phyloP scores from a whole-genome alignment of 1,140 invertebrate genomes.

The Apis cerana region DNA sequence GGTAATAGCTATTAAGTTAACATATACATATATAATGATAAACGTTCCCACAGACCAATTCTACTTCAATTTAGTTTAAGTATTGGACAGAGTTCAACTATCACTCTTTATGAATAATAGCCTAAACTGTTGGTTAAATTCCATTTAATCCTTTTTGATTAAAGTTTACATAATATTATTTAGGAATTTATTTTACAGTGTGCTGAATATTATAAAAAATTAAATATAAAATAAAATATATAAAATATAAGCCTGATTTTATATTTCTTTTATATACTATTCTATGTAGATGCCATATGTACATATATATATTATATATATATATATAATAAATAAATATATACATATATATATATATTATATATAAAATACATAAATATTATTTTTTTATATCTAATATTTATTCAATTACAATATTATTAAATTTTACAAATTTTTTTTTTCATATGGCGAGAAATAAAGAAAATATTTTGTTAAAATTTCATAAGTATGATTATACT shows the following conservation, averaged over 20 bases:
- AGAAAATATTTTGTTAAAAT: background rate
- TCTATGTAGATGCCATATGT: no score
- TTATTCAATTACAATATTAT: background rate
- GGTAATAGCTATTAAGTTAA: background rate
- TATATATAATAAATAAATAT: no score
- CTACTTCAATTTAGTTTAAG: conserved; percentile 39
- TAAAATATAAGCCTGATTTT: background rate
- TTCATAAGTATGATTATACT: no score
- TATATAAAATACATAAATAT: background rate
- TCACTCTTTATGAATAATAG: conserved; percentile 19
- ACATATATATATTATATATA: no score
- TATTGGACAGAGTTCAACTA: conserved; percentile 46
- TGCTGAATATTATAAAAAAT: background rate
- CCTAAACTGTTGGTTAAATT: conserved; percentile 4
- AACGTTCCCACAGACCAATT: conserved; percentile 23
- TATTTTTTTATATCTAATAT: background rate
- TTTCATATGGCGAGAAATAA: background rate
- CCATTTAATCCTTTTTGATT: conserved; percentile 1
- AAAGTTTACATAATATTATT: conserved; percentile 2
- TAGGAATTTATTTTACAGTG: background rate
- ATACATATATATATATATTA: no score
- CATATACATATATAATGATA: background rate
- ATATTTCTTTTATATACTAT: background rate
- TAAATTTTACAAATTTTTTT: background rate
- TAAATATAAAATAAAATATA: background rate